Evolutionary conservation across 2,888 invertebrate species (phyloP).

Genomic region (Carterocephalus palaemon): DNA sequence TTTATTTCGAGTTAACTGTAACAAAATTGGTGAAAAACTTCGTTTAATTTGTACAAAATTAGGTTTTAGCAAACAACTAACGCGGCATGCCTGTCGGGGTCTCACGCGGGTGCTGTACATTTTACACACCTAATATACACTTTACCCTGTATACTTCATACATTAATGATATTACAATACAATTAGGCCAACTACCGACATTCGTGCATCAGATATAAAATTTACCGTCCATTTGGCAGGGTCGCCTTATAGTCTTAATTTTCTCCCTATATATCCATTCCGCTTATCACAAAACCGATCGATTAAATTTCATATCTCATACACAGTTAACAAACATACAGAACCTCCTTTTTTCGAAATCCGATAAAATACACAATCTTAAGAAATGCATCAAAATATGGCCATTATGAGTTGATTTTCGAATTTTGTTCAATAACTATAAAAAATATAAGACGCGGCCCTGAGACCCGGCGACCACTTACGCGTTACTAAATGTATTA

Average conservation of each 20-base stretch:
- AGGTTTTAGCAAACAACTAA: neutral
- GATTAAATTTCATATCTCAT: too few species aligned
- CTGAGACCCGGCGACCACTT: conserved; percentile 10
- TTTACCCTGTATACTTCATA: conserved; percentile 63
- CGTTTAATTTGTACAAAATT: neutral
- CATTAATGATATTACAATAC: conserved; percentile 8
- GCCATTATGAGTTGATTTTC: conserved; percentile 1
- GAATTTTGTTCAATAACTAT: conserved; percentile 29
- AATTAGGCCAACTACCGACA: too few species aligned
- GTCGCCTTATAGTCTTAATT: too few species aligned
- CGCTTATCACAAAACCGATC: too few species aligned
- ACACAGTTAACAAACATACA: neutral
- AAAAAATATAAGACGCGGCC: conserved; percentile 32
- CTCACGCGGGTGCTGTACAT: too few species aligned
- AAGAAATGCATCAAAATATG: conserved; percentile 18
- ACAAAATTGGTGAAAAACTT: too few species aligned
- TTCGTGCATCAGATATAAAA: too few species aligned
- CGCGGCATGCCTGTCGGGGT: too few species aligned
- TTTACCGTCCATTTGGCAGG: too few species aligned
- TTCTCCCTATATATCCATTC: too few species aligned
- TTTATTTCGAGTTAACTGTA: too few species aligned
- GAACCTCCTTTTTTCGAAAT: neutral
- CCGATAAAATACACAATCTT: conserved; percentile 19
- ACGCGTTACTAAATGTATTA: conserved; percentile 32
- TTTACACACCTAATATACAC: conserved; percentile 41